Percentiles rank a stretch among this genome's conserved stretches.
Evolutionary conservation across 2,113 vertebrate species (phyloP).

Genomic region (Trogon melanurus): DNA sequence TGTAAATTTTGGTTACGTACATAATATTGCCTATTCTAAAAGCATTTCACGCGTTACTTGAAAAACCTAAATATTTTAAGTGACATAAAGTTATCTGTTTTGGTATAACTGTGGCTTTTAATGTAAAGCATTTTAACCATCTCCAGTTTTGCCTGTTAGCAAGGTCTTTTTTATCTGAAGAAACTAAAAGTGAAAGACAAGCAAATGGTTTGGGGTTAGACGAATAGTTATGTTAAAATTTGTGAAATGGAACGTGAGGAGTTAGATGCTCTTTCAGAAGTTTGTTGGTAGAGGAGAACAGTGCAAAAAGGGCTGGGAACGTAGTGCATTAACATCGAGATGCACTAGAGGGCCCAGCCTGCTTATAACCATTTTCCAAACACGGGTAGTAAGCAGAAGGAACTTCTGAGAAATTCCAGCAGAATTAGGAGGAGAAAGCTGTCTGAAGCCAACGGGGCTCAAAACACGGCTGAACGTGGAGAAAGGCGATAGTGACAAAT

Average conservation of each 20-base stretch:
- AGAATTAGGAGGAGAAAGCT: not conserved
- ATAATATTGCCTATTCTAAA: not conserved
- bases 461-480: not conserved
- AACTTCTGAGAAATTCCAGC: not conserved
- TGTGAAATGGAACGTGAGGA: not conserved
- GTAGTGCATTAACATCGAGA: not conserved
- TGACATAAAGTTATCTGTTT: not conserved
- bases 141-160: conserved; percentile 9
- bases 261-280: not conserved
- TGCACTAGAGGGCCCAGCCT: conserved; percentile 16
- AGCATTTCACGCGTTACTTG: not conserved
- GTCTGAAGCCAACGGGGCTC: conserved; percentile 20
- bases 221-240: not conserved
- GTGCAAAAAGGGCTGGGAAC: not conserved
- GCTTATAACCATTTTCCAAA: not conserved
- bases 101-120: not conserved
- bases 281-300: not conserved
- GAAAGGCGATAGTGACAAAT: conserved; percentile 37
- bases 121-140: not conserved
- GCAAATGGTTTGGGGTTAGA: not conserved
- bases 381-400: not conserved
- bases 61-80: not conserved
- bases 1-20: not conserved
- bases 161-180: not conserved
- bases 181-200: not conserved